Evolutionary conservation across 2,888 invertebrate species (phyloP), one percentile per base, ranked within the genome.

Genomic region (Trissonchulus sp.): DNA sequence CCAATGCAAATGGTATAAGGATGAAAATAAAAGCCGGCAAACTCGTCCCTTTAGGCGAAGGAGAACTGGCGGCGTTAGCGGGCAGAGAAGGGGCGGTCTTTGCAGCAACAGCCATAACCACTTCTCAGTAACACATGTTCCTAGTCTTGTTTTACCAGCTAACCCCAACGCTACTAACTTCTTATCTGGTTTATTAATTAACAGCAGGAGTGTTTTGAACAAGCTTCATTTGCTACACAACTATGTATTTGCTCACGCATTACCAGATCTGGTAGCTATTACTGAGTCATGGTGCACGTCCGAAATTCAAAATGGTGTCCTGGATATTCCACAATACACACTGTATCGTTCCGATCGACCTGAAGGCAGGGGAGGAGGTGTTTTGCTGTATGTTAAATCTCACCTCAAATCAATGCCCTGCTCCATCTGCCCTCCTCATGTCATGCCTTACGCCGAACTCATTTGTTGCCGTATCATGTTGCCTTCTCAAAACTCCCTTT

Each of bases 361-460:
- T 60, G 60, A 60, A 60, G 60, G 60, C 60, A 60, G 60, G 60
- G 60, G 60, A 18, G 60, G 60, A 18, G 60, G 60, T 60, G 60
- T 60, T 18, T 60, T 60, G 60, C 60, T 60, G 60, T 60, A 60
- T 60, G 60, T 60, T n/a, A n/a, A n/a, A n/a, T n/a, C n/a, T n/a
- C n/a, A n/a, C n/a, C n/a, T n/a, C n/a, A n/a, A n/a, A n/a, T 60
- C 60, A 18, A n/a, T 60, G 18, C 18, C 60, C n/a, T 60, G 60
- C n/a, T 60, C 60, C 60, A 60, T 60, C 60, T 60, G 60, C 60
- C 60, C 60, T 18, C 60, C 60, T 60, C n/a, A 60, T n/a, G 60
- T n/a, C 60, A 18, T 18, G 18, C 60, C 60, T 18, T 60, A 60
- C n/a, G 60, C 60, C n/a, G 60, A 60, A 60, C 60, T 60, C n/a